These are phyloP conservation scores for Chlorocebus sabaeus DNA, from an alignment of 2,113 vertebrate species.

Conservation along the genomic window DNA sequence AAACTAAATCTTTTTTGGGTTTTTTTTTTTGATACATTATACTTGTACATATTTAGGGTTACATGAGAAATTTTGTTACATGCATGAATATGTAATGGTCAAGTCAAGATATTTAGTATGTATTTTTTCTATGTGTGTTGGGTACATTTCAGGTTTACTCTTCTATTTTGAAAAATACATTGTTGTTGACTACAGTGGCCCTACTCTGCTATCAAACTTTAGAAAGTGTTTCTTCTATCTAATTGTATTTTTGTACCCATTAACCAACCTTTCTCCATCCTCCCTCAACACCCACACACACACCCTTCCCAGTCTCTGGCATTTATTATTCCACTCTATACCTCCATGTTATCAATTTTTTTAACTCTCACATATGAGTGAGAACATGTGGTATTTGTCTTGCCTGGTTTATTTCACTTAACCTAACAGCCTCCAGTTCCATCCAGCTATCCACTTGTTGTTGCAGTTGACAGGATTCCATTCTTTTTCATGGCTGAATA, in stretches of 20 bases:
- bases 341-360: no score
- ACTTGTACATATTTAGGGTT: neutral
- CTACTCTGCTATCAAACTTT: neutral
- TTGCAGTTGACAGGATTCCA: neutral
- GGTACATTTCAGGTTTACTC: neutral
- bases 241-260: neutral
- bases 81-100: neutral
- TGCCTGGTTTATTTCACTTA: neutral
- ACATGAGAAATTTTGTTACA: neutral
- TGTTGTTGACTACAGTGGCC: neutral
- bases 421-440: neutral
- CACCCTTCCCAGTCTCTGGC: neutral
- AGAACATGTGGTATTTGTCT: no score
- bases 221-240: neutral
- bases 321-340: no score
- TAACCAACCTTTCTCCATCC: neutral
- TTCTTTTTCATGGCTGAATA: neutral
- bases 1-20: neutral
- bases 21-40: rapidly evolving
- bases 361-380: no score
- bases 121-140: neutral
- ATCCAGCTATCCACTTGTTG: neutral
- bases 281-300: neutral
- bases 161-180: neutral
- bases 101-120: neutral